These are phyloP conservation scores for Sarcophilus harrisii DNA, from an alignment of 2,797 vertebrate genomes.

Conservation along the genomic window DNA sequence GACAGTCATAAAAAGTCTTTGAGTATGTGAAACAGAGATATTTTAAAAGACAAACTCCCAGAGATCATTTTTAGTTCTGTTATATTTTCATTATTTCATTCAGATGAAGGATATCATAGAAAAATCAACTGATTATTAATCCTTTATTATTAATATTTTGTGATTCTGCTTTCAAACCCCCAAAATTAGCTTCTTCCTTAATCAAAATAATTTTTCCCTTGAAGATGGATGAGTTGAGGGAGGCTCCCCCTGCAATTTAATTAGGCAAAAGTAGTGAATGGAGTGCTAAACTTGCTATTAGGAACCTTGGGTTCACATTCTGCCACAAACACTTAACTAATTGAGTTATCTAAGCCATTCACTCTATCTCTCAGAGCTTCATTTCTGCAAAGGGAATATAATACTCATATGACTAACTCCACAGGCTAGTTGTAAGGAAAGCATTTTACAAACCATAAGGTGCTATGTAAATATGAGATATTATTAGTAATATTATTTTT, in stretches of 20 bases:
- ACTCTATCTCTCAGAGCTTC: not conserved
- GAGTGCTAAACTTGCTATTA: not conserved
- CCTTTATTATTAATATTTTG: conserved; percentile 9
- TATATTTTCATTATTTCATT: conserved; percentile 42
- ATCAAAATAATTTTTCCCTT: conserved; percentile 33
- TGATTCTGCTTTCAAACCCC: conserved; percentile 17
- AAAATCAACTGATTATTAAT: conserved; percentile 1
- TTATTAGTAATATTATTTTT: conserved; percentile 46
- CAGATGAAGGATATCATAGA: conserved; percentile 27
- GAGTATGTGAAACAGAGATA: not conserved
- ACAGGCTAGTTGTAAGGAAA: not conserved
- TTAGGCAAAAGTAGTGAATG: not conserved
- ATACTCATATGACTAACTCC: not conserved
- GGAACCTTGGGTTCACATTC: not conserved
- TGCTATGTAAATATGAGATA: not conserved
- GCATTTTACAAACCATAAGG: not conserved
- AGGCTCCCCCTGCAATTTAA: not conserved
- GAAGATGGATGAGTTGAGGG: not conserved
- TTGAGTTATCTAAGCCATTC: not conserved
- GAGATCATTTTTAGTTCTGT: conserved; percentile 10
- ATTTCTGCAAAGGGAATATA: not conserved
- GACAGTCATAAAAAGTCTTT: not conserved
- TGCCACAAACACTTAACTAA: not conserved
- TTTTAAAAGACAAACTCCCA: not conserved
- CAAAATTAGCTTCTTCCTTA: conserved; percentile 32